Base-by-base conservation (phyloP, 2,113 vertebrate genomes). In the Propithecus coquereli region DNA sequence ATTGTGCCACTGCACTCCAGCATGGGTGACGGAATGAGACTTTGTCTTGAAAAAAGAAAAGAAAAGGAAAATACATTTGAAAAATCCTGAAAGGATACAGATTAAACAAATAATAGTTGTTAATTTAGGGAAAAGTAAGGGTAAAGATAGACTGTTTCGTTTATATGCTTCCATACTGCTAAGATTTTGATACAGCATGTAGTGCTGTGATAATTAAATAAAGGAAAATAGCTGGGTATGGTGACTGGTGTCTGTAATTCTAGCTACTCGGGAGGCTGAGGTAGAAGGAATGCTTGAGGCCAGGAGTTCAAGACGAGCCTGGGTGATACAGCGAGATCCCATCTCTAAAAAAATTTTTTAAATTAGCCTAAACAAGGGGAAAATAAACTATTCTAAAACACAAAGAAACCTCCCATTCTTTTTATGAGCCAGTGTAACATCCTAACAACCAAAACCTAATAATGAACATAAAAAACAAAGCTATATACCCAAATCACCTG, bases 61-160 rank as follows among this genome's bases (percentile, higher is more conserved):
- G 25, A 61, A 63, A 63, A 63, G 8, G 22, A 85, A 91, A 80
- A 80, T 6, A 68, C 1, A 77, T 37, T 90, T 57, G 16, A 40
- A 84, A 90, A 68, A 40, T 76, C 65, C 54, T 95, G 27, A 20
- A 90, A 85, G 25, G 32, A 86, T 27, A 90, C 2, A 82, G 50
- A 90, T 70, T 81, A 95, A 91, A 92, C 37, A 92, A 82, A 30
- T 71, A 86, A 50, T 37, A 63, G 59, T 59, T 66, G n/a, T 71
- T 66, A 93, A 95, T 23, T 47, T 12, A 76, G 10, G 32, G 50
- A 81, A 91, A 66, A 57, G 16, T 22, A 45, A 25, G 47, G 77
- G 16, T 91, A 68, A 81, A 81, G n/a, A 66, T 7, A 77, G 22
- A 70, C 40, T 61, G n/a, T 84, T 10, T 66, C 22, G 54, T 59